Conservation (phyloP, 2,113 vertebrate species). For the Puma concolor region DNA sequence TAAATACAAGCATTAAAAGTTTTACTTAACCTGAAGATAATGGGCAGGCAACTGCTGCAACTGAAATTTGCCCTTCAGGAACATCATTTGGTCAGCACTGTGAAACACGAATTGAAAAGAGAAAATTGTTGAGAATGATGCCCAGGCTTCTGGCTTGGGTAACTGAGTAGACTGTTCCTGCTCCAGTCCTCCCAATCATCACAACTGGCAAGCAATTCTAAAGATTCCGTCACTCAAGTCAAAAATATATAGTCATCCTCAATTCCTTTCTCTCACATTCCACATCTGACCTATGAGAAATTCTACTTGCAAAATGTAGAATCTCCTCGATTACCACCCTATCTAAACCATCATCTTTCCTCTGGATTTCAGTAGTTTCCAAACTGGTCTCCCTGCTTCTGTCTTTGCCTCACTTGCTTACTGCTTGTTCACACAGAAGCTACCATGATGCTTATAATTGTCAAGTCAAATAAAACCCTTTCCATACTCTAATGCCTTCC, state of each 20-base stretch:
- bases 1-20: neutral
- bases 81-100: neutral
- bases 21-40: conserved; percentile 38
- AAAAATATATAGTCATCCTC: neutral
- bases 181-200: neutral
- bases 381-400: neutral
- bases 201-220: neutral
- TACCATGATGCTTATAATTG: neutral
- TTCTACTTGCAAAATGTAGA: conserved; percentile 18
- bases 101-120: neutral
- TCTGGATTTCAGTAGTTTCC: neutral
- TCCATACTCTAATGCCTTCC: neutral
- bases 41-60: neutral
- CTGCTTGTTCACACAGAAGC: neutral
- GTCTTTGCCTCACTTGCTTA: neutral
- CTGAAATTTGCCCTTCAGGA: neutral
- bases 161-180: neutral
- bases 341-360: neutral
- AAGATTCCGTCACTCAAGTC: neutral
- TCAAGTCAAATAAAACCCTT: neutral
- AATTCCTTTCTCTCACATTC: neutral
- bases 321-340: neutral
- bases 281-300: neutral
- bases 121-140: neutral
- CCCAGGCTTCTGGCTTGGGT: neutral